phyloP scores from a whole-genome alignment of 2,797 vertebrate species.

The Acrocephalus scirpaceus region DNA sequence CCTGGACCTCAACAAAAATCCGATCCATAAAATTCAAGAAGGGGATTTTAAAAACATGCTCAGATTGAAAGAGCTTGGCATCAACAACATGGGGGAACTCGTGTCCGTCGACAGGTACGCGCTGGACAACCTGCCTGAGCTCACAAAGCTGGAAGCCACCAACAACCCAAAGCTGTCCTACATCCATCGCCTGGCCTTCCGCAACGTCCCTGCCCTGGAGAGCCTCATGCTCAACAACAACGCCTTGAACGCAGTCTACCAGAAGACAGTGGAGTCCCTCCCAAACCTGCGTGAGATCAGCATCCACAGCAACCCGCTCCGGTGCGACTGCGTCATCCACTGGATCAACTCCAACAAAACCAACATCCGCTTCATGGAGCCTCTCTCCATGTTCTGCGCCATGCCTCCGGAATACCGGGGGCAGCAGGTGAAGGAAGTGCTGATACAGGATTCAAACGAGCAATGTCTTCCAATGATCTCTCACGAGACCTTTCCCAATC shows the following conservation, averaged over 20 bases:
- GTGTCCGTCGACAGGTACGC: conserved; percentile 91
- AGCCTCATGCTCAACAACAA: conserved; percentile 98
- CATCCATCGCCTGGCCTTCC: conserved; percentile 89
- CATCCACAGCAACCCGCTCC: conserved; percentile 93
- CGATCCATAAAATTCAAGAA: conserved; percentile 92
- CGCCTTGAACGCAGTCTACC: conserved; percentile 91
- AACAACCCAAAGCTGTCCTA: conserved; percentile 96
- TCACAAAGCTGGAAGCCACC: conserved; percentile 96
- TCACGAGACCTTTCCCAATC: conserved; percentile 88
- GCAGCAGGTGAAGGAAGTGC: conserved; percentile 87
- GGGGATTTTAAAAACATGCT: conserved; percentile 97
- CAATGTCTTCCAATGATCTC: conserved; percentile 95
- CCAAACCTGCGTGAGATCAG: conserved; percentile 95
- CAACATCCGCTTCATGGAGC: conserved; percentile 95
- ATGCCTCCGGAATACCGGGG: conserved; percentile 89
- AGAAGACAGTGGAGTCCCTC: conserved; percentile 89
- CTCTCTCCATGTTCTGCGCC: conserved; percentile 92
- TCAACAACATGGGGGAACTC: conserved; percentile 96
- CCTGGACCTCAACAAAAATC: conserved; percentile 97
- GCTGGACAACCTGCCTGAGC: conserved; percentile 94
- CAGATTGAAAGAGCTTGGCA: conserved; percentile 92
- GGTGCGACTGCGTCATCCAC: conserved; percentile 93
- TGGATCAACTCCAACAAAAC: conserved; percentile 96
- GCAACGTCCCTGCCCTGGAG: conserved; percentile 91
- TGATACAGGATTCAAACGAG: conserved; percentile 83